Base-by-base conservation (phyloP, 2,888 invertebrate genomes). In the Amphipoea oculea region DNA sequence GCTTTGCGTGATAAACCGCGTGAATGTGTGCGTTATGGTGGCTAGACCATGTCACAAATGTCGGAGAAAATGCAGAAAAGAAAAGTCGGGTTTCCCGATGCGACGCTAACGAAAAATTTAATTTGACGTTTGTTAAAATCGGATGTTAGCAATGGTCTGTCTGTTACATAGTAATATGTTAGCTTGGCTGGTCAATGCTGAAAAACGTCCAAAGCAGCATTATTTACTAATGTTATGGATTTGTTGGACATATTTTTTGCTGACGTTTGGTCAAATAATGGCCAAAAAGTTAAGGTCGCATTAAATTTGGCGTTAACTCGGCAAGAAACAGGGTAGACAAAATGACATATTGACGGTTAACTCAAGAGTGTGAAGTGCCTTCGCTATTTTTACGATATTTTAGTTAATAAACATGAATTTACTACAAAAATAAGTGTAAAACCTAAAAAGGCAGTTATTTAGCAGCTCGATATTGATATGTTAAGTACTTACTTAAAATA, bases 271-370 rank as follows among this genome's bases (percentile, higher is more conserved):
- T 42, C 45, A 72, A 69, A 72, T 65, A 60, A 72, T 72, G 68
- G 23, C 40, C 17, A 57, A 12, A 70, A 66, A 67, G 5, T 40
- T 14, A 65, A 62, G 40, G 20, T 2, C 11, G 3, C 40, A 11
- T 42, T 77, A 73, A 48, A 69, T 82, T 70, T 74, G 14, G 71
- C 60, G 45, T 72, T 63, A 76, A 75, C 65, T 76, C 57, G 76
- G 81, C 81, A 69, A 77, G 57, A 89, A 92, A 95, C 96, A 96
- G 96, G 96, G 96, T 96, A 95, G 90, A 89, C 77, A 87, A 90
- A 94, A 89, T 90, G 88, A 89, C 90, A 89, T 85, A 78, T 89
- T 94, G 95, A 95, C 95, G 94, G 93, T 91, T 92, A 92, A 94
- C 95, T 95, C 94, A 94, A 94, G 63, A 70, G 88, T 85, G 80